Evolutionary conservation across 2,888 invertebrate genomes (phyloP).

Genomic region (Sycophila texana): DNA sequence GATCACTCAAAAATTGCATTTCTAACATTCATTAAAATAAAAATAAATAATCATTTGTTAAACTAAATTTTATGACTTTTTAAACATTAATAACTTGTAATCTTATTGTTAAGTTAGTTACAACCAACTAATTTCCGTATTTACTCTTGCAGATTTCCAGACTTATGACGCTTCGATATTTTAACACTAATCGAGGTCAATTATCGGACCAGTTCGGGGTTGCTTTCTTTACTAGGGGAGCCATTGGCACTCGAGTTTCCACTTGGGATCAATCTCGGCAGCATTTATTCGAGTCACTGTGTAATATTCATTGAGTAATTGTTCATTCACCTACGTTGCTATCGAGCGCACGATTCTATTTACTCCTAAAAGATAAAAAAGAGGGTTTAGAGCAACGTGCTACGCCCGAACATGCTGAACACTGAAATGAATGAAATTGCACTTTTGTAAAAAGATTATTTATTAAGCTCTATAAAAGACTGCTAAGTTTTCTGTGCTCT

Average conservation of each 20-base stretch:
- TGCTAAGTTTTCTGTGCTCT: conserved; percentile 56
- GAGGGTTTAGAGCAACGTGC: conserved; percentile 34
- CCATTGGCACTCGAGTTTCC: conserved; percentile 69
- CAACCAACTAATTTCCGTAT: conserved; percentile 56
- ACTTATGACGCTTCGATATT: conserved; percentile 86
- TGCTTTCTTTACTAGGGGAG: conserved; percentile 65
- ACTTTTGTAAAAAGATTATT: conserved; percentile 56
- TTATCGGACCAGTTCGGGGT: conserved; percentile 66
- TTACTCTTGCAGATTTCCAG: conserved; percentile 81
- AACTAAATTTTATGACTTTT: conserved; percentile 26
- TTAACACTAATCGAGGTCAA: conserved; percentile 70
- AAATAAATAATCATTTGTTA: not conserved
- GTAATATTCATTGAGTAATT: conserved; percentile 75
- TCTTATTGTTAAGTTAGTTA: not conserved
- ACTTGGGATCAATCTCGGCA: conserved; percentile 78
- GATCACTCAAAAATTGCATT: not conserved
- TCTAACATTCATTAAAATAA: conserved; percentile 16
- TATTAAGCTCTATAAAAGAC: conserved; percentile 57
- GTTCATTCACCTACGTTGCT: conserved; percentile 49
- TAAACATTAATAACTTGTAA: conserved; percentile 5
- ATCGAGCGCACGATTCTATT: conserved; percentile 27
- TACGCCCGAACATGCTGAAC: conserved; percentile 31
- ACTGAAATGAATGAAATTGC: conserved; percentile 41
- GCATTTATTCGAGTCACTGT: conserved; percentile 83
- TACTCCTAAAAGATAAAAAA: conserved; percentile 20